These are phyloP conservation scores for Periophthalmus modestus DNA, from an alignment of 2,113 vertebrate species.

Conservation along the genomic window DNA sequence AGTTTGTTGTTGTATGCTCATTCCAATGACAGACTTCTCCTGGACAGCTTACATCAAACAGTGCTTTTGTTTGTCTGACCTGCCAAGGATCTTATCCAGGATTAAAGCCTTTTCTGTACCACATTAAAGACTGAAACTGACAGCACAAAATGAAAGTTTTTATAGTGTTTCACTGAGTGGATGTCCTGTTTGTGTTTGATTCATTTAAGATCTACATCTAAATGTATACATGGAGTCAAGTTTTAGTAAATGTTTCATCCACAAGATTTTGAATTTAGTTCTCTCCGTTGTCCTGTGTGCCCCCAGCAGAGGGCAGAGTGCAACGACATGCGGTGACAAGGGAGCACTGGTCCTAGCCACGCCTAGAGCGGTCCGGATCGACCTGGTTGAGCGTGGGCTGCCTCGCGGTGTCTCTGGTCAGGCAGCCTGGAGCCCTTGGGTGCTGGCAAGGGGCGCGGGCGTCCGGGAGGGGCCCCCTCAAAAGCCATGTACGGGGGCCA, in stretches of 20 bases:
- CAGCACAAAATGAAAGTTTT: constrained; percentile 43
- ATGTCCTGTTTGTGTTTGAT: constrained; percentile 44
- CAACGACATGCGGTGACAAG: constrained; percentile 46
- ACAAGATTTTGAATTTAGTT: background rate
- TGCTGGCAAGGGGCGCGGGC: constrained; percentile 81
- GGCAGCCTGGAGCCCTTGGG: constrained; percentile 87
- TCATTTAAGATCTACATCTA: background rate
- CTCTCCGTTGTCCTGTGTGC: constrained; percentile 34
- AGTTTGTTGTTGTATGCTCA: constrained; percentile 50
- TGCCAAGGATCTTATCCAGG: constrained; percentile 52
- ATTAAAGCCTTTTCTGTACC: constrained; percentile 66
- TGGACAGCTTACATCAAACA: constrained; percentile 49
- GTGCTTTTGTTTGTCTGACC: constrained; percentile 67
- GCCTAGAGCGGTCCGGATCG: constrained; percentile 65
- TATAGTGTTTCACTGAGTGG: constrained; percentile 37
- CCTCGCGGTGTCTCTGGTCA: constrained; percentile 84
- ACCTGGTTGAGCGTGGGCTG: constrained; percentile 79
- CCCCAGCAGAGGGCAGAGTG: constrained; percentile 73
- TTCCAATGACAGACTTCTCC: constrained; percentile 64
- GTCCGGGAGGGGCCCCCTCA: constrained; percentile 84
- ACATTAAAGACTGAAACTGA: constrained; percentile 66
- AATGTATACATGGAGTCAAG: background rate
- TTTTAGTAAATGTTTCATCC: background rate
- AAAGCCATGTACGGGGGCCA: constrained; percentile 83
- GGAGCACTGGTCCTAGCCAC: constrained; percentile 46